Evolutionary conservation across 1,140 invertebrate species (phyloP).

Genomic region (Carposina sasakii): DNA sequence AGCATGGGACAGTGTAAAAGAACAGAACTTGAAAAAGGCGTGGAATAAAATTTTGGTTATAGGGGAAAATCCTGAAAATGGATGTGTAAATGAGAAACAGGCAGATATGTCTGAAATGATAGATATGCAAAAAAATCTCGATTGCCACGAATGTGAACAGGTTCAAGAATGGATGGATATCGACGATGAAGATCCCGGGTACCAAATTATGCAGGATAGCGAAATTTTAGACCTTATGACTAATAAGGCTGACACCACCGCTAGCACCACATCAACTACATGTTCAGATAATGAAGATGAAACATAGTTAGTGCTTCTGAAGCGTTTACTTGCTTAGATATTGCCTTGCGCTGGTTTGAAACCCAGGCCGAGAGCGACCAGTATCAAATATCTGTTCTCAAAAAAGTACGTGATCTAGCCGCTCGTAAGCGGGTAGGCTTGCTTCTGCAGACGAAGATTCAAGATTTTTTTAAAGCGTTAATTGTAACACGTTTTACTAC

Average conservation of each 20-base stretch:
- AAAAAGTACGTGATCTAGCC: conserved; percentile 31
- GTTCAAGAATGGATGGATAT: conserved; percentile 12
- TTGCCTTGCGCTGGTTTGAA: conserved; percentile 30
- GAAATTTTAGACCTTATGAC: conserved; percentile 26
- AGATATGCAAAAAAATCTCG: conserved; percentile 12
- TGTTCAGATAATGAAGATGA: conserved; percentile 29
- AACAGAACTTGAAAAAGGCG: conserved; percentile 37
- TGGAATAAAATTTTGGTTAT: conserved; percentile 41
- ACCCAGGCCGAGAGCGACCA: conserved; percentile 24
- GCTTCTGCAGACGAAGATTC: conserved; percentile 24
- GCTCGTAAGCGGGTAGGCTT: conserved; percentile 27
- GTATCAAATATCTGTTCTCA: conserved; percentile 27
- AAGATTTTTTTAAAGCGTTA: conserved; percentile 28
- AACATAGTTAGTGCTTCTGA: conserved; percentile 27
- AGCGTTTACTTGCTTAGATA: conserved; percentile 30
- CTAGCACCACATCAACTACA: conserved; percentile 11
- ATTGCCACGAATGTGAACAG: conserved; percentile 14
- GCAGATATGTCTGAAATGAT: conserved; percentile 15
- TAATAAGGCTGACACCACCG: conserved; percentile 20
- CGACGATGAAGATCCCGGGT: conserved; percentile 14
- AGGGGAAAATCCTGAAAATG: conserved; percentile 24
- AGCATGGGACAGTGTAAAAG: conserved; percentile 36
- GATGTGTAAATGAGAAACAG: conserved; percentile 29
- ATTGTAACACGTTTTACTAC: too few relatives aligned
- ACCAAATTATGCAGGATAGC: conserved; percentile 24